Base-by-base conservation (phyloP, 2,113 vertebrate species). In the Manacus vitellinus region DNA sequence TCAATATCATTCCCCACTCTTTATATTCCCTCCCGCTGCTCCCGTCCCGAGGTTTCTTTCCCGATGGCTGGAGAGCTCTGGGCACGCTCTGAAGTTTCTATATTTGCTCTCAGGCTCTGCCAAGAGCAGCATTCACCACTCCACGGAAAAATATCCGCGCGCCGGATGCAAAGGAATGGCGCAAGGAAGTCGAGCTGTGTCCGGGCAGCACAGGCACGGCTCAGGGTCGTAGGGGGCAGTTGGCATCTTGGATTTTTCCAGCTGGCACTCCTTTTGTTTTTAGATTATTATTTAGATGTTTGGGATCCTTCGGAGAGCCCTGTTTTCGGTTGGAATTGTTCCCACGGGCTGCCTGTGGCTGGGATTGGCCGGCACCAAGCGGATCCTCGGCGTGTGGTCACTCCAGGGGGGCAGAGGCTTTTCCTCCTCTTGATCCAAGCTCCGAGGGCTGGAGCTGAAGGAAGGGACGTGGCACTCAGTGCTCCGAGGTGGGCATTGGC, bases 81-180 rank as follows among this genome's bases (percentile, higher is more conserved):
- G 95, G 92, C 95, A 93, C 27, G 72, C 91, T 86, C 55, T 27
- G 91, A 58, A 93, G 93, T 93, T 93, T 93, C 95, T 95, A 93
- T 96, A 95, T 95, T 96, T 95, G 91, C 88, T 95, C 80, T 66
- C 76, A 72, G 91, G 15, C 76, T 20, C 62, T 95, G 95, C 95
- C 95, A 96, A 93, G 95, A 95, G 83, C 91, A 83, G 95, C 93
- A 96, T 91, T 79, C 39, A 75, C 67, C 80, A 49, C 80, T 91
- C 61, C 16, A 86, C 86, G 95, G 95, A 96, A 96, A 96, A 96
- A 95, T 95, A 92, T 91, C 95, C 95, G 76, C 91, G 93, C 91
- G 79, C 91, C 88, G 95, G 95, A 95, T 92, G 63, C 72, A 62
- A 92, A 95, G 93, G 93, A 95, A 93, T 79, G 91, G 95, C 83